phyloP scores from a whole-genome alignment of 1,140 invertebrate genomes.

The Rhysida immarginata region DNA sequence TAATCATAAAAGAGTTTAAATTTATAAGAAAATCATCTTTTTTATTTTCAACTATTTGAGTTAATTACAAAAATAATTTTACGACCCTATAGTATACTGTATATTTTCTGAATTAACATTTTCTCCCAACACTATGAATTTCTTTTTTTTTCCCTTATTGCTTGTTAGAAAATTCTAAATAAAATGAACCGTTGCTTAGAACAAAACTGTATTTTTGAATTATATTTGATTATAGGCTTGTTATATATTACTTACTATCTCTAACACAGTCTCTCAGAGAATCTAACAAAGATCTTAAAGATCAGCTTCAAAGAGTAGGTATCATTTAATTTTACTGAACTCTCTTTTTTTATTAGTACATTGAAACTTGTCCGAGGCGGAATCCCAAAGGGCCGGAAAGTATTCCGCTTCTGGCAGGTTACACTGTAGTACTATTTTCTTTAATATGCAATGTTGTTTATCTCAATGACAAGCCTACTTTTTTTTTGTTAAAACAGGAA shows the following conservation, averaged over 20 bases:
- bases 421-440: neutral
- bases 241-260: conserved; percentile 89
- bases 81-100: too few species aligned
- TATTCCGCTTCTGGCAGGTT: neutral
- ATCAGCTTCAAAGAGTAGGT: conserved; percentile 33
- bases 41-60: too few species aligned
- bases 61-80: too few species aligned
- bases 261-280: conserved; percentile 76
- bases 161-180: too few species aligned
- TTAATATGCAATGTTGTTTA: conserved; percentile 2
- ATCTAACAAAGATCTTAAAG: conserved; percentile 80
- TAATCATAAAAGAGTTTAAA: too few species aligned
- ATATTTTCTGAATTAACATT: too few species aligned
- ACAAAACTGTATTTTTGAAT: too few species aligned
- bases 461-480: too few species aligned
- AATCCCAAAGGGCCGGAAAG: neutral
- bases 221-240: too few species aligned
- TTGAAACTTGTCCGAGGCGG: neutral
- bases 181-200: too few species aligned
- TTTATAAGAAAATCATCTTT: too few species aligned
- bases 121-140: conserved; percentile 8
- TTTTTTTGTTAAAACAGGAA: conserved; percentile 48
- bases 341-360: neutral
- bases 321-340: neutral
- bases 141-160: conserved; percentile 15